Evolutionary conservation across 2,113 vertebrate genomes (phyloP).

Genomic region (Edolisoma coerulescens): DNA sequence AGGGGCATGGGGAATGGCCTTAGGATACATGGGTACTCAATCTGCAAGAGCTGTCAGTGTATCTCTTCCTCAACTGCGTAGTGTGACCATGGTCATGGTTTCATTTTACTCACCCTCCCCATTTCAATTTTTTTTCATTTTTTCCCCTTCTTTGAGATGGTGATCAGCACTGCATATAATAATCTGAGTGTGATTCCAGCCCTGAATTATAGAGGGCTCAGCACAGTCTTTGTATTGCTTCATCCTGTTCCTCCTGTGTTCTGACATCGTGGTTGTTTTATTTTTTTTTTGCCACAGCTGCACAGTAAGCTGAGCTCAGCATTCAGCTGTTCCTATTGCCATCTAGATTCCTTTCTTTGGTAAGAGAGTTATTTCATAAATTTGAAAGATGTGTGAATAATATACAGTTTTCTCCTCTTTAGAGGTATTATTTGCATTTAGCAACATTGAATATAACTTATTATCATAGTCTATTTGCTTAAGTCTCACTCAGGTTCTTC

Average conservation of each 20-base stretch:
- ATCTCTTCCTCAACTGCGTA: background rate
- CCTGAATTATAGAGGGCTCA: background rate
- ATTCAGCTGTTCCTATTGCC: slow-evolving; percentile 41
- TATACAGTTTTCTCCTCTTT: background rate
- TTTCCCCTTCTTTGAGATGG: background rate
- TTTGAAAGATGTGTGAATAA: slow-evolving; percentile 30
- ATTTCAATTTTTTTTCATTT: background rate
- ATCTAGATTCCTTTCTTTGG: background rate
- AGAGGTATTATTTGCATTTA: slow-evolving; percentile 29
- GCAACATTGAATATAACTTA: background rate
- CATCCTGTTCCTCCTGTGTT: slow-evolving; percentile 8
- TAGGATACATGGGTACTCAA: background rate
- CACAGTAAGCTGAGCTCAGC: slow-evolving; percentile 52
- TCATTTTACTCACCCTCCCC: background rate
- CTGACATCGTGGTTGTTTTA: background rate
- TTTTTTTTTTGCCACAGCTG: slow-evolving; percentile 25
- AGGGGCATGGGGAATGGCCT: background rate
- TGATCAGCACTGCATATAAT: background rate
- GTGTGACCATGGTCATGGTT: background rate
- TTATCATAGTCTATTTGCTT: background rate
- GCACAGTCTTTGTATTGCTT: slow-evolving; percentile 5
- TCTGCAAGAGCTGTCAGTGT: background rate
- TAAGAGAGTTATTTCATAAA: slow-evolving; percentile 3
- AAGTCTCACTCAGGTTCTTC: background rate
- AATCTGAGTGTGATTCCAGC: background rate